phyloP scores from a whole-genome alignment of 1,140 invertebrate genomes.

The Globodera rostochiensis region DNA sequence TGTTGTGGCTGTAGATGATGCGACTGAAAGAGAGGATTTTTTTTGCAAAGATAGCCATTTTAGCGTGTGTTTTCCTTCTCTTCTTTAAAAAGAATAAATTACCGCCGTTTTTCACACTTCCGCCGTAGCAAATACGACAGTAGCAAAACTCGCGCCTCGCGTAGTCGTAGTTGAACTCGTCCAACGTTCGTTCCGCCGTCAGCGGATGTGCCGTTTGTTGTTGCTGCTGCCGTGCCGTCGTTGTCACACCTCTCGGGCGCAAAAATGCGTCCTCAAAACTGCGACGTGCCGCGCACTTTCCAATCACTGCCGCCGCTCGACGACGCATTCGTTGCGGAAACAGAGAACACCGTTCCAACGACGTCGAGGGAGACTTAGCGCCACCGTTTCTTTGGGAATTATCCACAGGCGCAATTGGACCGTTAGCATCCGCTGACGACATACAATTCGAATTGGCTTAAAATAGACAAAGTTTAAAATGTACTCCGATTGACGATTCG shows the following conservation, averaged over 20 bases:
- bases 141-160: conserved; percentile 44
- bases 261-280: conserved; percentile 52
- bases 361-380: neutral
- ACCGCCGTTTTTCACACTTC: neutral
- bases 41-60: too few species aligned
- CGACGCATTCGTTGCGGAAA: neutral
- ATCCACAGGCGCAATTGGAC: neutral
- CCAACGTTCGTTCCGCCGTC: neutral
- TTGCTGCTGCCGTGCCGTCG: neutral
- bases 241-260: neutral
- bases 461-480: neutral
- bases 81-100: neutral
- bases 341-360: neutral
- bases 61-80: too few species aligned
- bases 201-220: neutral
- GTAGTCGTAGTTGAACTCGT: conserved; percentile 50
- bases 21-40: neutral
- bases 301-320: conserved; percentile 1
- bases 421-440: neutral
- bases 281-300: conserved; percentile 35
- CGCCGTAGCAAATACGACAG: conserved; percentile 41
- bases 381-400: conserved; percentile 21
- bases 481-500: conserved; percentile 5
- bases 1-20: neutral
- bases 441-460: neutral